Evolutionary conservation across 2,888 invertebrate genomes (phyloP), one percentile per base, ranked within the genome.

Genomic region (Drosophila basisetae): DNA sequence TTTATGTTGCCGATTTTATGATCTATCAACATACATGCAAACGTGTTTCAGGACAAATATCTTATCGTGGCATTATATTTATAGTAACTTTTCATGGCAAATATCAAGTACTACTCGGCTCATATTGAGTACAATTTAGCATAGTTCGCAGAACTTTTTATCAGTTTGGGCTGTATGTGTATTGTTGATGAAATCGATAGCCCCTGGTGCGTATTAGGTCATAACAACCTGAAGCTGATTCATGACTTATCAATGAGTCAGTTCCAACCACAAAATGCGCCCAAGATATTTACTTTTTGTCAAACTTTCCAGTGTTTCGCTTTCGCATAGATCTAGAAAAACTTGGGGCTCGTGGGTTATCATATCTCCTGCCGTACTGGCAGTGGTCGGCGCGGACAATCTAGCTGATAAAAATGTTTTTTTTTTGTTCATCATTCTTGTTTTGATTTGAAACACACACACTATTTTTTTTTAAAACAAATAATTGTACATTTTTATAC

Each of bases 161-260:
- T 72, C 77, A 56, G 16, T 11, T 54, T 3, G 22, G 13, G 18
- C 10, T 63, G 18, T 28, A 52, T 33, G 25, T 30, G 13, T 56
- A n/a, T 30, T 39, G 28, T n/a, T 56, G 61, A 25, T 33, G 25
- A 41, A 35, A 43, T 28, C 49, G 58, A 64, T 63, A 18, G 18
- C 11, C 18, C 18, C 18, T 31, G 43, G 76, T 80, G 54, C 53
- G 65, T 62, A 62, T 75, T 76, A 75, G 58, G 53, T 75, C 76
- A 75, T 75, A 52, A 35, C 25, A 43, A 52, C 16, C 16, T 13
- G 30, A 39, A 16, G 37, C 49, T 78, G 80, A 78, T 53, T 76
- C 77, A 78, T 41, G 0, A 31, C 54, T 58, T 76, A 80, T 80
- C 80, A 80, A 66, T 70, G 69, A 68, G 70, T 65, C 69, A 58